phyloP scores from a whole-genome alignment of 2,797 vertebrate genomes.

The Acipenser oxyrinchus region DNA sequence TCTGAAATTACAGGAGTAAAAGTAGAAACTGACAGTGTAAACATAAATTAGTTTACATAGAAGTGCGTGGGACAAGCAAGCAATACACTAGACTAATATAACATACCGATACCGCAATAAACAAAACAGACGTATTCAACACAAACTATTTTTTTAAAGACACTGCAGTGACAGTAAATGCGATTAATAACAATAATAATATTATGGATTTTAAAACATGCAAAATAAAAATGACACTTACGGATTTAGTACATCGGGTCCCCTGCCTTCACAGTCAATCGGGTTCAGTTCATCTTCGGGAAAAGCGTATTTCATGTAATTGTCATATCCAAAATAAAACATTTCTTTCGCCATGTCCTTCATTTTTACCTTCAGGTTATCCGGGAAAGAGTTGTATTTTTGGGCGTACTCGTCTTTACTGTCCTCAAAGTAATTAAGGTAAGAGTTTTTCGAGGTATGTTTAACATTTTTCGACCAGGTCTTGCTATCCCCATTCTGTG shows the following conservation, averaged over 20 bases:
- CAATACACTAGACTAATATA: too few relatives aligned
- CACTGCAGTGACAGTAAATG: too few relatives aligned
- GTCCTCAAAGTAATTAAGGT: slow-evolving; percentile 62
- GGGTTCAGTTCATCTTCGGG: slow-evolving; percentile 94
- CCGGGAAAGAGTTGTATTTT: slow-evolving; percentile 78
- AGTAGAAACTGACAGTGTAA: too few relatives aligned
- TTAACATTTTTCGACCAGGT: slow-evolving; percentile 34
- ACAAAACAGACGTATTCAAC: too few relatives aligned
- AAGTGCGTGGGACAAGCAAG: too few relatives aligned
- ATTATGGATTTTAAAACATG: neutral
- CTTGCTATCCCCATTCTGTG: slow-evolving; percentile 13
- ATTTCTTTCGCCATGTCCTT: slow-evolving; percentile 81
- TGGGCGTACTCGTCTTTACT: slow-evolving; percentile 76
- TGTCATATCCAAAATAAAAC: slow-evolving; percentile 95
- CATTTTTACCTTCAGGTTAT: slow-evolving; percentile 71
- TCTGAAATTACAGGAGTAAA: too few relatives aligned
- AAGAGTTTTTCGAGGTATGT: slow-evolving; percentile 45
- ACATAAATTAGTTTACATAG: too few relatives aligned
- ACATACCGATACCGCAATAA: too few relatives aligned
- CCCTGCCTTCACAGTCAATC: slow-evolving; percentile 83
- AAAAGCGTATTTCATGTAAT: slow-evolving; percentile 94
- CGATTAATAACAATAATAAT: neutral
- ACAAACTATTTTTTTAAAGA: neutral
- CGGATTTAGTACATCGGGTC: slow-evolving; percentile 85
- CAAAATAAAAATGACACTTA: slow-evolving; percentile 55